These are phyloP conservation scores for Sarcophilus harrisii DNA, from an alignment of 2,797 vertebrate species.

Conservation along the genomic window DNA sequence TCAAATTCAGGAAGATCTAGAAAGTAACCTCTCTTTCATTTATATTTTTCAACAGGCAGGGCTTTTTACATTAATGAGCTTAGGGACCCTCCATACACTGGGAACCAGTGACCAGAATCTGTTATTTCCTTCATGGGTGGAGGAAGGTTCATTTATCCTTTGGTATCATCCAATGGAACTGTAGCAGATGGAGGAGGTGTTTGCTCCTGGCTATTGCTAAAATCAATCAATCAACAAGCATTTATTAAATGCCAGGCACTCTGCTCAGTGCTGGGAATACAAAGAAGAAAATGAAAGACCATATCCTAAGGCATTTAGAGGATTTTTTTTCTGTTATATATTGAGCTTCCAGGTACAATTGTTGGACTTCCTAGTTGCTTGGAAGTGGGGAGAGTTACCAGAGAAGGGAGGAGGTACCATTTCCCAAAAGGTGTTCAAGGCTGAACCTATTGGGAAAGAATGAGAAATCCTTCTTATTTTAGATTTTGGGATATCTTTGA, in stretches of 20 bases:
- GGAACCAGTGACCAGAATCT: neutral
- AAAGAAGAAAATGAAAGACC: neutral
- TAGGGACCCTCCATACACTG: neutral
- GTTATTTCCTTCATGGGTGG: neutral
- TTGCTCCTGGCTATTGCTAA: neutral
- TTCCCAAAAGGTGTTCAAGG: neutral
- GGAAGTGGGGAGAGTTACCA: neutral
- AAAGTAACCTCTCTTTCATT: constrained; percentile 22
- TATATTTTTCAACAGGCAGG: constrained; percentile 14
- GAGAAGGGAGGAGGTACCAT: neutral
- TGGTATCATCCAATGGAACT: neutral
- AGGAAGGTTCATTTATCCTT: neutral
- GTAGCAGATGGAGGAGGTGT: neutral
- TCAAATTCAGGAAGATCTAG: neutral
- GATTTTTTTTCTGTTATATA: neutral
- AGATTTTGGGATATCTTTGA: constrained; percentile 30
- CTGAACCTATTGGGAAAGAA: constrained; percentile 6
- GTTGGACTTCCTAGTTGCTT: neutral
- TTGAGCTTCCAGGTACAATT: neutral
- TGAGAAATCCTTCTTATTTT: constrained; percentile 3
- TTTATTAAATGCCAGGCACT: neutral
- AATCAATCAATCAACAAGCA: neutral
- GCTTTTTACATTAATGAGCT: neutral
- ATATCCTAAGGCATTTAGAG: neutral
- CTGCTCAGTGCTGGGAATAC: neutral